phyloP scores from a whole-genome alignment of 2,113 vertebrate species.

The Noturus placidus region DNA sequence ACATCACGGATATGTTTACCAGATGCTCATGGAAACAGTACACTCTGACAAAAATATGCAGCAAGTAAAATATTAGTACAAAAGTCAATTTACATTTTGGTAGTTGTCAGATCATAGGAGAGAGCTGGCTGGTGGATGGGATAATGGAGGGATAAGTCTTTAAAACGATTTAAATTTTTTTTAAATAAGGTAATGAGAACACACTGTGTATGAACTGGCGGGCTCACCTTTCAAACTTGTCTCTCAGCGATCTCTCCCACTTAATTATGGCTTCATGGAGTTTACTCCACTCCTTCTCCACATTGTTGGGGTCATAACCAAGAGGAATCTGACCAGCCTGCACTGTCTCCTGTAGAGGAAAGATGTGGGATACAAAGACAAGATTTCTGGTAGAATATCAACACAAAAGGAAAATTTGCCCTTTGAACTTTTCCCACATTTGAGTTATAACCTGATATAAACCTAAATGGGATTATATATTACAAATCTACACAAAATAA shows the following conservation, averaged over 20 bases:
- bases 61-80: neutral
- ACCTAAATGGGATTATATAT: neutral
- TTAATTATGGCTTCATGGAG: slow-evolving; percentile 89
- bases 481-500: too few relatives aligned
- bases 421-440: neutral
- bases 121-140: neutral
- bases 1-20: slow-evolving; percentile 78
- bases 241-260: slow-evolving; percentile 83
- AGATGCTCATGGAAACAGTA: slow-evolving; percentile 89
- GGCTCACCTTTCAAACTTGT: slow-evolving; percentile 78
- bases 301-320: slow-evolving; percentile 83
- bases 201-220: neutral
- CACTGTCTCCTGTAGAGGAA: slow-evolving; percentile 73
- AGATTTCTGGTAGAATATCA: neutral
- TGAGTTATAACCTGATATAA: neutral
- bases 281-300: slow-evolving; percentile 92
- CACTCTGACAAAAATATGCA: slow-evolving; percentile 69
- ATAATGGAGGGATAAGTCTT: neutral
- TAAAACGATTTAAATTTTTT: neutral
- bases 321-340: slow-evolving; percentile 82
- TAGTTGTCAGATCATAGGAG: neutral
- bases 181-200: neutral
- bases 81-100: neutral
- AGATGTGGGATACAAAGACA: neutral
- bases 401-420: neutral